Evolutionary conservation across 2,113 vertebrate species (phyloP).

Genomic region (Aldabrachelys gigantea): DNA sequence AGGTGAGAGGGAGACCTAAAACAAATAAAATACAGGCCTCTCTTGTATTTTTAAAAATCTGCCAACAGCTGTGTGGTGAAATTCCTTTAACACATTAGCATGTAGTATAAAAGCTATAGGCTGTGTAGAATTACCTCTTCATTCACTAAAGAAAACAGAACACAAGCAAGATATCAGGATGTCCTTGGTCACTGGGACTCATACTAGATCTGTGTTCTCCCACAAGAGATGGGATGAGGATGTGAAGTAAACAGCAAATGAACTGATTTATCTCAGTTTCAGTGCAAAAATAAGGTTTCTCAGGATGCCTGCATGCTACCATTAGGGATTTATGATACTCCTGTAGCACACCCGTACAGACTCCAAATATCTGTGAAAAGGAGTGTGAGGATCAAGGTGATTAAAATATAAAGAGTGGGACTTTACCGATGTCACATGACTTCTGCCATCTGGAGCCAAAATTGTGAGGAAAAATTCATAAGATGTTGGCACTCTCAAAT

Average conservation of each 20-base stretch:
- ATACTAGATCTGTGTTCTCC: conserved; percentile 17
- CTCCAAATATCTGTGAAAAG: conserved; percentile 29
- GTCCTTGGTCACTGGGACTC: conserved; percentile 40
- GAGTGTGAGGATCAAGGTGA: conserved; percentile 41
- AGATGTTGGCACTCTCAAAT: conserved; percentile 8
- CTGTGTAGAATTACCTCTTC: conserved; percentile 46
- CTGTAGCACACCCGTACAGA: conserved; percentile 16
- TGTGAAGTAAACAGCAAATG: background rate
- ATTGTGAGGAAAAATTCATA: background rate
- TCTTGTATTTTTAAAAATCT: conserved; percentile 60
- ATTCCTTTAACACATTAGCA: conserved; percentile 33
- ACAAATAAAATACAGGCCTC: conserved; percentile 55
- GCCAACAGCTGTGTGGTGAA: conserved; percentile 46
- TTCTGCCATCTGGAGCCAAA: conserved; percentile 52
- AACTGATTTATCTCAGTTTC: conserved; percentile 30
- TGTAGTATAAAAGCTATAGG: background rate
- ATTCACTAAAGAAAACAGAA: conserved; percentile 41
- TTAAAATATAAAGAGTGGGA: conserved; percentile 42
- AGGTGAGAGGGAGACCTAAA: conserved; percentile 54
- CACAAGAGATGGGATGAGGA: conserved; percentile 9
- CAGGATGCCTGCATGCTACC: background rate
- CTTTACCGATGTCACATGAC: conserved; percentile 13
- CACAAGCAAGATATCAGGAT: conserved; percentile 1
- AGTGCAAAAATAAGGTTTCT: background rate
- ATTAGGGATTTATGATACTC: conserved; percentile 6